Base-by-base conservation (phyloP, 2,113 vertebrate species). In the Coryphaenoides rupestris region DNA sequence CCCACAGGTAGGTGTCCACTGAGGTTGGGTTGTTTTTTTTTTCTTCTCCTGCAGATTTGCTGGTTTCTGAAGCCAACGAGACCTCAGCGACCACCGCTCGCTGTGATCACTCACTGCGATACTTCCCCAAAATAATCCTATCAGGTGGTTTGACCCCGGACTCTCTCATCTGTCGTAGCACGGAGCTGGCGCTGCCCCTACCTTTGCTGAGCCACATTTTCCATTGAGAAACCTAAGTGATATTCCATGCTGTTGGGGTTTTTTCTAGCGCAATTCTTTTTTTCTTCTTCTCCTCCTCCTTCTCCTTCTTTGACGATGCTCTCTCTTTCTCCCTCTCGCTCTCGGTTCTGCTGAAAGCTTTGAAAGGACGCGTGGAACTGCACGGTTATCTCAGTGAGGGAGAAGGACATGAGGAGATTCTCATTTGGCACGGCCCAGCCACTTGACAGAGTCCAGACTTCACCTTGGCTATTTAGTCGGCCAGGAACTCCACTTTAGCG, bases 391-490 rank as follows among this genome's bases (percentile, higher is more conserved):
- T 87, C 58, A 19, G 69, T 10, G 58, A 49, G 58, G 54, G 58
- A 83, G 78, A 86, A 58, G 16, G 74, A 82, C 86, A 81, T 70
- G 79, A 62, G 62, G 70, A 75, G 76, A 88, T 76, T 72, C 75
- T 81, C 54, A 17, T 63, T 77, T 79, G 78, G 86, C 80, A 45
- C 61, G 58, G 52, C 67, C 21, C 14, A n/a, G 0, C 15, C 21
- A 16, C 69, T 78, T 87, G 85, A 88, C 84, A 77, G 73, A 85
- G 72, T 83, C 80, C 85, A 89, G 83, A 75, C 76, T 76, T 84
- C 71, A 80, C 78, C 78, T 82, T 72, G 76, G 70, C 77, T 69
- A 66, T 67, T 83, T 55, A 63, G 66, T 67, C 68, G 1, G 61
- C 77, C 81, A 76, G 68, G 79, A 78, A 83, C 68, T 74, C 65